A percentile compares a stretch with the other conserved stretches of the same genome.
Evolutionary conservation across 2,888 invertebrate species (phyloP).

Genomic region (Lasioglossum malachurum): DNA sequence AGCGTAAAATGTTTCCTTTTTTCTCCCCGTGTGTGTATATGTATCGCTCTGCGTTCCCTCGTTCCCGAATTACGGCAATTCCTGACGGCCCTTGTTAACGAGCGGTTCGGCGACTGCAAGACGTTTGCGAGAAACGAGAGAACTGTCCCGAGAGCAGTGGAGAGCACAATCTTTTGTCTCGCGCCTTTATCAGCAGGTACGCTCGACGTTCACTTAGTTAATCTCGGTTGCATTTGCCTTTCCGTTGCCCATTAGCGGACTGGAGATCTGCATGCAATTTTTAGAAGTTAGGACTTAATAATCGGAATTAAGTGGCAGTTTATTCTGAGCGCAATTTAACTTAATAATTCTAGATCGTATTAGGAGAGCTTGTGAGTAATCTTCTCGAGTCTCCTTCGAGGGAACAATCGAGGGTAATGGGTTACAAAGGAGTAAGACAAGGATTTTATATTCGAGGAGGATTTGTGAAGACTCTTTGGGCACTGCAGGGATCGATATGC

Average conservation of each 20-base stretch:
- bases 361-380: not conserved
- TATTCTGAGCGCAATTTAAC: too few species aligned
- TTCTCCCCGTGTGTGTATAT: not conserved
- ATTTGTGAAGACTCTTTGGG: not conserved
- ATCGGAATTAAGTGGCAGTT: not conserved
- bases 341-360: too few species aligned
- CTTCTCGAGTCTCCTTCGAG: not conserved
- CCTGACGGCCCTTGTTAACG: not conserved
- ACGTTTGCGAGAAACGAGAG: not conserved
- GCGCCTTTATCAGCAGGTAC: not conserved
- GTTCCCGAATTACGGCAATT: constrained; percentile 13
- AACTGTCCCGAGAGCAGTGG: not conserved
- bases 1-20: constrained; percentile 6
- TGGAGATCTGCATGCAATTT: not conserved
- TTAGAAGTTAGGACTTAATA: not conserved
- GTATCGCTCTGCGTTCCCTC: not conserved
- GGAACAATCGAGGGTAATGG: not conserved
- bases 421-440: not conserved
- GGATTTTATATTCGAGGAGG: not conserved
- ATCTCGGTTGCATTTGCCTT: not conserved
- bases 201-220: not conserved
- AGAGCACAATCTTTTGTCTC: not conserved
- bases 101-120: not conserved
- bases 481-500: not conserved
- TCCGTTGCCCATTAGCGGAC: too few species aligned